phyloP scores from a whole-genome alignment of 2,113 vertebrate genomes.

The Oncorhynchus clarkii region DNA sequence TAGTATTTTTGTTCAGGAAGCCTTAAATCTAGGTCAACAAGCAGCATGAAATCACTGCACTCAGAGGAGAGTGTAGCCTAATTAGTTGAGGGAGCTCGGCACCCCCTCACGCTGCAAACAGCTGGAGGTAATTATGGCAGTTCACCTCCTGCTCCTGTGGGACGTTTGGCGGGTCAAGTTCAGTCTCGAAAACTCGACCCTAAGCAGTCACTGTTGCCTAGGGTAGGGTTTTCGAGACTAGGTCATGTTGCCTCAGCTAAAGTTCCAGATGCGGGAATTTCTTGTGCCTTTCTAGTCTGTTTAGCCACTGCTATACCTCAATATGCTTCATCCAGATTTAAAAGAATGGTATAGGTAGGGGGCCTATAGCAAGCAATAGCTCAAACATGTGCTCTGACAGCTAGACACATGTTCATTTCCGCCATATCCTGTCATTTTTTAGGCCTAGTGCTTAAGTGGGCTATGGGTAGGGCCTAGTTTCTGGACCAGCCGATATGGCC shows the following conservation, averaged over 20 bases:
- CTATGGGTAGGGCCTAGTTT: too few relatives aligned
- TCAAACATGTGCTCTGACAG: not conserved
- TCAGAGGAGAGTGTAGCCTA: conserved; percentile 36
- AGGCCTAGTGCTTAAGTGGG: too few relatives aligned
- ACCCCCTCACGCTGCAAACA: conserved; percentile 40
- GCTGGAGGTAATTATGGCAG: conserved; percentile 46
- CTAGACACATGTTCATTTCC: too few relatives aligned
- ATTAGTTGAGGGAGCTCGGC: conserved; percentile 49
- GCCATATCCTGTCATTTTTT: too few relatives aligned
- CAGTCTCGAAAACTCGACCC: too few relatives aligned
- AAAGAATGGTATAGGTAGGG: not conserved
- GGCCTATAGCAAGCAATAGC: too few relatives aligned
- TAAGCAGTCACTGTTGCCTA: too few relatives aligned
- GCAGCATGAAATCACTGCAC: conserved; percentile 53
- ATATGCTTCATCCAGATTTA: not conserved
- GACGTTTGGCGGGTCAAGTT: conserved; percentile 42
- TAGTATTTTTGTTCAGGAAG: too few relatives aligned
- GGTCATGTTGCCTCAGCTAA: not conserved
- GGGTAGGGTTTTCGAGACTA: too few relatives aligned
- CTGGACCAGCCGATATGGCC: too few relatives aligned
- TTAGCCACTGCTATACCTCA: not conserved
- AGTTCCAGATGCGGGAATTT: not conserved
- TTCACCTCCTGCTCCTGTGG: conserved; percentile 39
- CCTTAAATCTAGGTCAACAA: conserved; percentile 66
- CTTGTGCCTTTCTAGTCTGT: too few relatives aligned